Base-by-base conservation (phyloP, 2,888 invertebrate species). In the Gari tellinella region DNA sequence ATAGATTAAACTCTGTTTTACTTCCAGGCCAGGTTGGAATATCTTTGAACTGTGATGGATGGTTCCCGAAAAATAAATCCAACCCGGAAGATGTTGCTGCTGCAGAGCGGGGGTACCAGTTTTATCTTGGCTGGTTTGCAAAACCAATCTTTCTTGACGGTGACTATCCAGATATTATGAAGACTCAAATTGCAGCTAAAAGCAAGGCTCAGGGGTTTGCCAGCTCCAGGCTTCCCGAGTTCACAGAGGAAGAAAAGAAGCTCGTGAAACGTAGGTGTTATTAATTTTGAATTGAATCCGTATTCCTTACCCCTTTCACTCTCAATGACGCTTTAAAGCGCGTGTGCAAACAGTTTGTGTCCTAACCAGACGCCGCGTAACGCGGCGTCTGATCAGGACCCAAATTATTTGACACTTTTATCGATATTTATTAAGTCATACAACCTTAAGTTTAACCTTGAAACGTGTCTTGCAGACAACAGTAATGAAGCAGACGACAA, bases 91-190 rank as follows among this genome's bases (percentile, higher is more conserved):
- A 86, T 62, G 48, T 72, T n/a, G 70, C 72, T 21, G 84, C 86
- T 2, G 78, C 84, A 5, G 80, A 82, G 21, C 41, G 80, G n/a
- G 82, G 72, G 1, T 64, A 80, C n/a, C 76, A 84, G 57, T 86
- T 86, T 53, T 51, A 74, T 41, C 62, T 88, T 12, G 90, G 89
- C 17, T 87, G 87, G 88, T 90, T 84, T 63, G 85, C 86, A 5
- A 75, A 88, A 52, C 88, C 90, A 0, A 83, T 90, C 8, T 79
- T 55, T 52, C 81, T 79, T 3, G 69, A 80, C 56, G 89, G 89
- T 3, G 95, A 95, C 91, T 95, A 84, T 48, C 81, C 81, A 19
- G 63, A 81, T 4, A 64, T 81, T 2, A 83, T 82, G 84, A 75
- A 64, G 31, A 26, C 41, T 41, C 38, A 64, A 40, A 70, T 80